Conservation (phyloP, 2,797 vertebrate species). For the Oreochromis mossambicus region DNA sequence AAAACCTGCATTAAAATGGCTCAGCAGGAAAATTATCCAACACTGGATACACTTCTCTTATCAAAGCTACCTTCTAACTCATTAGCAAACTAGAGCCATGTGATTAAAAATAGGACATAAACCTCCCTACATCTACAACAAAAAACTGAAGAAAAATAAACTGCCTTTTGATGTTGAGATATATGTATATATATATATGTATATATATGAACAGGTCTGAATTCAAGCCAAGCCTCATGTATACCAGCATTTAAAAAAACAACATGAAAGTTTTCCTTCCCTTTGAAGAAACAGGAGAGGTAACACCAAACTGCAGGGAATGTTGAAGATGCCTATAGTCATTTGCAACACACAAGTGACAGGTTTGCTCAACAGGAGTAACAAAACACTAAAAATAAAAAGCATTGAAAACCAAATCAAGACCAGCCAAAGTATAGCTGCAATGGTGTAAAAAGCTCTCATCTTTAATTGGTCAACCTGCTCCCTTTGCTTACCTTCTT, state of each 20-base stretch:
- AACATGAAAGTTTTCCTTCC: neutral
- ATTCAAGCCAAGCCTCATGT: neutral
- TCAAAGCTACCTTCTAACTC: neutral
- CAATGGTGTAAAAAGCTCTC: conserved; percentile 1
- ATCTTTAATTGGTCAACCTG: neutral
- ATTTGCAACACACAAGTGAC: accelerated
- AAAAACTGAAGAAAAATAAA: no score
- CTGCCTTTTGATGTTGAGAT: no score
- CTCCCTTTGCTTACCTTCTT: neutral
- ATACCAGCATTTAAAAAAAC: neutral
- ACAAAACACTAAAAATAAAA: neutral
- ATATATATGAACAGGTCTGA: no score
- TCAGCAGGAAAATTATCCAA: accelerated
- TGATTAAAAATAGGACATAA: no score
- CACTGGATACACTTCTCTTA: neutral
- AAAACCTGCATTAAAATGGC: no score
- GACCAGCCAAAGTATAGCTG: neutral
- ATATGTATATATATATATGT: no score
- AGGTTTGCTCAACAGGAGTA: accelerated
- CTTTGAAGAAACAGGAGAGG: neutral
- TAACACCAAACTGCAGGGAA: neutral
- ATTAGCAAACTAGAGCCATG: neutral
- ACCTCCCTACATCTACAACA: no score
- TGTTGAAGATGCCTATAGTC: neutral
- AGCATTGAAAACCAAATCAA: neutral